phyloP scores from a whole-genome alignment of 2,888 invertebrate species.

The Aleiodes alternator region DNA sequence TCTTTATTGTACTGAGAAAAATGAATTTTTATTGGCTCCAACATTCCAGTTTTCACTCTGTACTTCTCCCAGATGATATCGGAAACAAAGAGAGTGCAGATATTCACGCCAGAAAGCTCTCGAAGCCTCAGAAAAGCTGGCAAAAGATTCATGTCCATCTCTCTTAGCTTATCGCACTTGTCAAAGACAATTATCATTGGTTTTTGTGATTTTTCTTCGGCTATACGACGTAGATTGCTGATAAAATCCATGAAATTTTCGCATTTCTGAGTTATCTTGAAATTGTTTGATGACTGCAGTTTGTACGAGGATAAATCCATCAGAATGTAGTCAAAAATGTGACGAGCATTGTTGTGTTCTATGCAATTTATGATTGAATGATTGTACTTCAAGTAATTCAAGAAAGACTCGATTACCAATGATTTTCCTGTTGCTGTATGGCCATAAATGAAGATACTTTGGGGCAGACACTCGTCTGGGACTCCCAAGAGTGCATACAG shows the following conservation, averaged over 20 bases:
- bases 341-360: constrained; percentile 86
- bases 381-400: constrained; percentile 79
- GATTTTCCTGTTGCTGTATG: constrained; percentile 90
- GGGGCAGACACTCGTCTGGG: constrained; percentile 80
- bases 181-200: constrained; percentile 85
- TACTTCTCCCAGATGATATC: constrained; percentile 90
- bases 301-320: constrained; percentile 77
- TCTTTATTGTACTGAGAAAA: constrained; percentile 90
- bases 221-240: constrained; percentile 72
- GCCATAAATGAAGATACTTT: constrained; percentile 87
- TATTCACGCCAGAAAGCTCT: constrained; percentile 83
- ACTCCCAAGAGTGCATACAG: constrained; percentile 78
- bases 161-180: constrained; percentile 86
- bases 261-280: constrained; percentile 77
- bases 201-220: constrained; percentile 64
- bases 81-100: constrained; percentile 86
- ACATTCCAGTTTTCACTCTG: constrained; percentile 81
- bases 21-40: constrained; percentile 84
- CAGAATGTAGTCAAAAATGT: constrained; percentile 86
- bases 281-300: constrained; percentile 72
- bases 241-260: constrained; percentile 84
- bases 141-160: constrained; percentile 85
- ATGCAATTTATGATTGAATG: constrained; percentile 85
- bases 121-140: constrained; percentile 84
- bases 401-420: constrained; percentile 80